Evolutionary conservation across 2,797 vertebrate genomes (phyloP).

Genomic region (Pterois miles): DNA sequence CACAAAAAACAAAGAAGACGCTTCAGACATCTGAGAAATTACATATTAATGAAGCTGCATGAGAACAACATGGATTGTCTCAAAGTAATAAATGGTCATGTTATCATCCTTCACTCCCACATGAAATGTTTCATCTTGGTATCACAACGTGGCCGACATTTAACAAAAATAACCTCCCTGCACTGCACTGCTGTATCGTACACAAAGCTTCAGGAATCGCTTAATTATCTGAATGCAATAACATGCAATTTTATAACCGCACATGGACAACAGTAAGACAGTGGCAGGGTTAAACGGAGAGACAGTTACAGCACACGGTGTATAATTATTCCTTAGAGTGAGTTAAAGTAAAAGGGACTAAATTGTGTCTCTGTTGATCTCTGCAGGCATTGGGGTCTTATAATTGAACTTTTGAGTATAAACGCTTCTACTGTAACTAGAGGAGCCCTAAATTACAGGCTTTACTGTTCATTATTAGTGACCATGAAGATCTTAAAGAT

Average conservation of each 20-base stretch:
- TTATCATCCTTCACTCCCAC: constrained; percentile 18
- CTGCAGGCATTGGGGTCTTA: neutral
- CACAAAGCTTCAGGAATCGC: constrained; percentile 17
- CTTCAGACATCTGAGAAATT: constrained; percentile 17
- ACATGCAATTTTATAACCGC: constrained; percentile 18
- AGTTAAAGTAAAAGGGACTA: constrained; percentile 5
- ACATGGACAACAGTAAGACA: constrained; percentile 14
- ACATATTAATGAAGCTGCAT: constrained; percentile 7
- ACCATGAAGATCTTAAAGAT: constrained; percentile 9
- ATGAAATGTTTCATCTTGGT: constrained; percentile 12
- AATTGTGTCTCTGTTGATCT: constrained; percentile 1
- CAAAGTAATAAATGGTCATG: neutral
- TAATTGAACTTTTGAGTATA: constrained; percentile 4
- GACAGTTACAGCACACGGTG: neutral
- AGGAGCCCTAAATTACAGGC: neutral
- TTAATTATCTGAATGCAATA: constrained; percentile 15
- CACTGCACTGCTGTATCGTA: neutral
- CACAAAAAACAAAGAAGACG: constrained; percentile 20
- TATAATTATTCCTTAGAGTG: constrained; percentile 10
- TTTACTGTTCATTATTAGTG: neutral
- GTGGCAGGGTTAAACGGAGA: constrained; percentile 7
- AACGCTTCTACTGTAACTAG: constrained; percentile 1
- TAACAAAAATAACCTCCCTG: neutral
- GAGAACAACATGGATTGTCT: neutral
- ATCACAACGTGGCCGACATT: neutral